A percentile compares a stretch with the other conserved stretches of the same genome.
These are phyloP conservation scores for Isaurus tuberculatus DNA, from an alignment of 92 coral and sea anemone species.

Conservation along the genomic window DNA sequence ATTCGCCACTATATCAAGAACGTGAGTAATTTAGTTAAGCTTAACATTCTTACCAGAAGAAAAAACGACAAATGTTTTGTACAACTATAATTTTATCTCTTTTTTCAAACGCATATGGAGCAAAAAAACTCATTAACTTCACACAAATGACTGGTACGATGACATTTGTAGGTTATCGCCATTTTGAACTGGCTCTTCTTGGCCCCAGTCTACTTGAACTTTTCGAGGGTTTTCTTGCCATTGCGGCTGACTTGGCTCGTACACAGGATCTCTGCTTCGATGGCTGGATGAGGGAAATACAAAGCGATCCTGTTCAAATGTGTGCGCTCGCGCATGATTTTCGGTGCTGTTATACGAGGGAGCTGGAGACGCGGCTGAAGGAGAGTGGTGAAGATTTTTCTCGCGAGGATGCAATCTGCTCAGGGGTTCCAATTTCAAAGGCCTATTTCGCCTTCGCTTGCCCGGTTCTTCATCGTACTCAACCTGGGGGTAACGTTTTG, in stretches of 20 bases:
- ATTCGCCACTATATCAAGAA: slow-evolving; percentile 25
- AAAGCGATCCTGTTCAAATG: background rate
- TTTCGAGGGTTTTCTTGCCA: slow-evolving; percentile 39
- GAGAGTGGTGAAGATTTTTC: slow-evolving; percentile 32
- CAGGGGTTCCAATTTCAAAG: slow-evolving; percentile 51
- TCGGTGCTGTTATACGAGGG: slow-evolving; percentile 84
- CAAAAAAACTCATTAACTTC: background rate
- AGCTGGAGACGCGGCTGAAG: slow-evolving; percentile 85
- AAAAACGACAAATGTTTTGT: background rate
- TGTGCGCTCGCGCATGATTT: slow-evolving; percentile 43
- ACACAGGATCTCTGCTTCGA: slow-evolving; percentile 44
- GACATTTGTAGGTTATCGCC: slow-evolving; percentile 66
- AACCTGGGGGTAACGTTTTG: slow-evolving; percentile 57
- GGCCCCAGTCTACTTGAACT: slow-evolving; percentile 48
- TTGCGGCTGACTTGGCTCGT: slow-evolving; percentile 39
- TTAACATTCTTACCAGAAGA: background rate
- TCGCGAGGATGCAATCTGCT: slow-evolving; percentile 39
- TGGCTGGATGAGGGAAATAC: background rate
- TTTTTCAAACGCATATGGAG: background rate
- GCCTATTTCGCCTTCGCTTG: slow-evolving; percentile 72
- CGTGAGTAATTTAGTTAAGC: background rate
- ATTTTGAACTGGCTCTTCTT: slow-evolving; percentile 23
- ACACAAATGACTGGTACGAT: slow-evolving; percentile 82
- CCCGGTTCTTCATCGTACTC: slow-evolving; percentile 81
- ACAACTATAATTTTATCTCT: background rate